Conservation (phyloP, 2,797 vertebrate genomes). For the Sebastes oblongus region DNA sequence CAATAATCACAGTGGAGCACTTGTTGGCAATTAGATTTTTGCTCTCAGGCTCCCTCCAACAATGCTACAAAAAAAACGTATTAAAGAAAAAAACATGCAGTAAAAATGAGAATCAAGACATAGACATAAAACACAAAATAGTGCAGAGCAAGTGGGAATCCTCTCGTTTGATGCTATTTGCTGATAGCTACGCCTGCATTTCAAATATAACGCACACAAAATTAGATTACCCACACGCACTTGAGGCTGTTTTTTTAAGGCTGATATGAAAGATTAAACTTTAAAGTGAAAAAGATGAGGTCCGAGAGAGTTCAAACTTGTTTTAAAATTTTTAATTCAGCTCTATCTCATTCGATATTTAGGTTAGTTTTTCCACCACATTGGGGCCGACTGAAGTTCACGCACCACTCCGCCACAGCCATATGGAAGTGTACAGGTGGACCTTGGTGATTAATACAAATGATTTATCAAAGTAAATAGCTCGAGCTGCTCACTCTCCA, state of each 20-base stretch:
- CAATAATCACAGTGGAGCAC: background rate
- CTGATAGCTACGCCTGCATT: background rate
- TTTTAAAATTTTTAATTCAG: conserved; percentile 17
- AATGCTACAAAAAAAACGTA: background rate
- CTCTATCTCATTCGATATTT: conserved; percentile 9
- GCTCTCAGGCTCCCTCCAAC: background rate
- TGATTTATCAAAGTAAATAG: conserved; percentile 70
- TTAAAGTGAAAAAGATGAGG: conserved; percentile 24
- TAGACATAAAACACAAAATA: background rate
- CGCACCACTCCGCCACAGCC: background rate
- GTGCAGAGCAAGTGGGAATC: background rate
- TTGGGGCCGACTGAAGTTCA: conserved; percentile 13
- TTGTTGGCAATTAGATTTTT: background rate
- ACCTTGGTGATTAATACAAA: conserved; percentile 65
- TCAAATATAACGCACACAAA: background rate
- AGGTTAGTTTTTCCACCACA: conserved; percentile 1
- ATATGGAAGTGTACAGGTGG: conserved; percentile 51
- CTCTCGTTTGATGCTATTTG: background rate
- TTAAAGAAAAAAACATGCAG: background rate
- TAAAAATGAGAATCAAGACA: background rate
- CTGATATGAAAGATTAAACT: conserved; percentile 24
- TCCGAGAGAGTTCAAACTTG: conserved; percentile 1
- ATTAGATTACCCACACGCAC: background rate
- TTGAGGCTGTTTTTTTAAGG: conserved; percentile 7
- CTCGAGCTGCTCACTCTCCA: conserved; percentile 36